Base-by-base conservation (phyloP, 2,113 vertebrate species). In the Microcebus jonahi region DNA sequence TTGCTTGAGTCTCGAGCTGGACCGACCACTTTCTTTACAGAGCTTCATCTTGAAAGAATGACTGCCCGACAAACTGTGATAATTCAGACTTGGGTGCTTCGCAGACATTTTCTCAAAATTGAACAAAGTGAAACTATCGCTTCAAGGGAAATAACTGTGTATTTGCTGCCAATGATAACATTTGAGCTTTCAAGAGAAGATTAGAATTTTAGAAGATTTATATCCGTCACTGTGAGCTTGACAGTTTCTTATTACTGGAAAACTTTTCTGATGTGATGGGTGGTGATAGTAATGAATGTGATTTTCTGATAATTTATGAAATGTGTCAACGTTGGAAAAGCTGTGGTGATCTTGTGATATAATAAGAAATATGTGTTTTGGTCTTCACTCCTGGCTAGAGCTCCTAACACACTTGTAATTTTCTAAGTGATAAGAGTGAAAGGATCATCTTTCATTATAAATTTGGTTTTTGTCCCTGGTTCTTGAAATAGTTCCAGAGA, bases 231-330 rank as follows among this genome's bases (percentile, higher is more conserved):
- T 13, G 17, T n/a, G 55, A 81, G 13, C 76, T 29, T 67, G 57
- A 88, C 75, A 36, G 25, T 68, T 84, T 96, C 53, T 55, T 48
- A 82, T 59, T 75, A 73, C 89, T 95, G 36, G 65, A 42, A 80
- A 71, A 55, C 23, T 25, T 79, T 71, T 75, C 94, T 65, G 53
- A 18, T 39, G 39, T 65, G 76, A 82, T 39, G 17, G 75, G 27
- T 36, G 25, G 36, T 23, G 31, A 61, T 75, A 29, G 45, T n/a
- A 82, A 95, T n/a, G 20, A 39, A 57, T 67, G 31, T 75, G 67
- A 87, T 65, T 82, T 88, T 65, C 57, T 88, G 83, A 55, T 81
- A 88, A 36, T 80, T 91, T 81, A 42, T 65, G 82, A 88, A 92
- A 75, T 75, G 57, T 45, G 15, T 80, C 73, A 63, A 25, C 76